Percentiles rank a stretch among this genome's conserved stretches.
phyloP scores from a whole-genome alignment of 2,888 invertebrate species.

The Rhopalosiphum nymphaeae region DNA sequence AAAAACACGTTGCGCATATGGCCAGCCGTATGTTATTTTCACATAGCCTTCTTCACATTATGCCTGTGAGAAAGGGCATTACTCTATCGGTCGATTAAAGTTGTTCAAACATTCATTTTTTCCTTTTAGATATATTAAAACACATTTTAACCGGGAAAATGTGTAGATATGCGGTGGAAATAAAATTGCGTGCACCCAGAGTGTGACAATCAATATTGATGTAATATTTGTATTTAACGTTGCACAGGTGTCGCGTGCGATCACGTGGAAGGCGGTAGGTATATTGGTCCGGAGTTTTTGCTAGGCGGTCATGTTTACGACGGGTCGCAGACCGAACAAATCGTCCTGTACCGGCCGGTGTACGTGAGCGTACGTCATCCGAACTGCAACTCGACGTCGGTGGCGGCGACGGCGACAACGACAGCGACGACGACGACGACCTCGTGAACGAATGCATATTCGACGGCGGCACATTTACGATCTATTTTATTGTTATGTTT shows the following conservation, averaged over 20 bases:
- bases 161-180: not conserved
- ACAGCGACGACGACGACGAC: not conserved
- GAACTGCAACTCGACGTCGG: constrained; percentile 1
- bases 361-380: constrained; percentile 71
- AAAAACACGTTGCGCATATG: too few species aligned
- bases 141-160: not conserved
- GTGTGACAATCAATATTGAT: not conserved
- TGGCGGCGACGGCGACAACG: not conserved
- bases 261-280: constrained; percentile 83
- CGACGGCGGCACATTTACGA: not conserved
- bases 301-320: constrained; percentile 85
- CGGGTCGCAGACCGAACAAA: constrained; percentile 75
- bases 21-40: not conserved
- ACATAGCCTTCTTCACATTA: too few species aligned
- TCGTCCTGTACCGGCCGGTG: constrained; percentile 78
- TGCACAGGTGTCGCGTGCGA: constrained; percentile 77
- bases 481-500: not conserved
- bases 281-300: constrained; percentile 83
- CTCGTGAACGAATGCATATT: not conserved
- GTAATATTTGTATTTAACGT: not conserved
- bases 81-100: not conserved
- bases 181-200: not conserved
- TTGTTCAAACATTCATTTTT: not conserved
- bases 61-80: not conserved
- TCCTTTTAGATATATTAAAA: not conserved